These are phyloP conservation scores for Zaprionus davidi DNA, from an alignment of 1,140 invertebrate species.

Conservation along the genomic window DNA sequence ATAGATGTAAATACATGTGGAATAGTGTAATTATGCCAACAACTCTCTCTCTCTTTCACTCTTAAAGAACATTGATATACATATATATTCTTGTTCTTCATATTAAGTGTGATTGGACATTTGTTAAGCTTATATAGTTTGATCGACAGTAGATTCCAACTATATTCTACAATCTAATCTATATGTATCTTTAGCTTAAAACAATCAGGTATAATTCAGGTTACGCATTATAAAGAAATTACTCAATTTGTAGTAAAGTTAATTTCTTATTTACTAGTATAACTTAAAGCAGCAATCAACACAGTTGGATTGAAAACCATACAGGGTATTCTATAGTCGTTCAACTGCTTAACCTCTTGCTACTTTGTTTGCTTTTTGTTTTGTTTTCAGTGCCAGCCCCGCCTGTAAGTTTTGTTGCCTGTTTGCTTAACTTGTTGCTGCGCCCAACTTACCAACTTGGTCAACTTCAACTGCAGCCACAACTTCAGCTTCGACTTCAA, in stretches of 20 bases:
- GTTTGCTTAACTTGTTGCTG: conserved; percentile 35
- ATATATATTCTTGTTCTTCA: background rate
- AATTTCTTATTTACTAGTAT: too few relatives aligned
- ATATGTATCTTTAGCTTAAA: too few relatives aligned
- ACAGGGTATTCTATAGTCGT: conserved; percentile 14
- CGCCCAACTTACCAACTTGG: conserved; percentile 11
- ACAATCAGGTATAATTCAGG: too few relatives aligned
- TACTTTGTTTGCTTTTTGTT: conserved; percentile 18
- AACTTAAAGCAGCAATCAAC: too few relatives aligned
- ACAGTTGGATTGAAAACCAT: accelerated
- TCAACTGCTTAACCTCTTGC: background rate
- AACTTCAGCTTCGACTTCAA: background rate
- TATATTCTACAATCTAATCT: too few relatives aligned
- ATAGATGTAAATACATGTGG: too few relatives aligned
- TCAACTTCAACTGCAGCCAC: background rate
- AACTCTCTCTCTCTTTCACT: background rate
- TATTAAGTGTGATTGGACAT: too few relatives aligned
- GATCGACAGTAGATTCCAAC: too few relatives aligned
- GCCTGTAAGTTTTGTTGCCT: conserved; percentile 22
- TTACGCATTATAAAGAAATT: too few relatives aligned
- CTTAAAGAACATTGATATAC: background rate
- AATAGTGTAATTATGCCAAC: too few relatives aligned
- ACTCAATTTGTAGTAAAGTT: too few relatives aligned
- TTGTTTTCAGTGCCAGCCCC: conserved; percentile 22
- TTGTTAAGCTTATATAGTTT: too few relatives aligned